Percentiles rank a stretch among this genome's conserved stretches.
These are phyloP conservation scores for Ditylenchus weischeri DNA, from an alignment of 2,888 invertebrate genomes.

Conservation along the genomic window DNA sequence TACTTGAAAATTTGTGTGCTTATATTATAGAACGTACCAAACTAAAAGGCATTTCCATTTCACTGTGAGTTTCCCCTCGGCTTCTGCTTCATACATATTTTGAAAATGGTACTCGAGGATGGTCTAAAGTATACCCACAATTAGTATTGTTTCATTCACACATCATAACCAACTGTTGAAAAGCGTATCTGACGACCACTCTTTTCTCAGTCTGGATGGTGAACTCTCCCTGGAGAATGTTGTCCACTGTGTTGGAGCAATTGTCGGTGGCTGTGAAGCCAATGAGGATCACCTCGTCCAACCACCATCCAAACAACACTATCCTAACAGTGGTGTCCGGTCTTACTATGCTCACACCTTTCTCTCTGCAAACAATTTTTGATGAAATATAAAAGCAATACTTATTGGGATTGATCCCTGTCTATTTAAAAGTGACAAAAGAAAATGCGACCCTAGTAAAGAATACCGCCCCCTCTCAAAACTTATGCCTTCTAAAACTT, in stretches of 20 bases:
- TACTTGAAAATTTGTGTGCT: no score
- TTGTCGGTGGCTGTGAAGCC: constrained; percentile 47
- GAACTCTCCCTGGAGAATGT: constrained; percentile 41
- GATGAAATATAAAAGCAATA: background rate
- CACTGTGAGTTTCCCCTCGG: constrained; percentile 31
- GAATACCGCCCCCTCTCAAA: no score
- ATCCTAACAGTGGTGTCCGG: constrained; percentile 42
- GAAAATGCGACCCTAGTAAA: no score
- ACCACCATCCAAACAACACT: constrained; percentile 50
- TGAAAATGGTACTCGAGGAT: constrained; percentile 33
- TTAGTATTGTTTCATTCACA: background rate
- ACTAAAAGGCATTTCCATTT: constrained; percentile 30
- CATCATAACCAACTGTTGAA: constrained; percentile 37
- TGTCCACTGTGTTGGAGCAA: constrained; percentile 43
- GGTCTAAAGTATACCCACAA: constrained; percentile 21
- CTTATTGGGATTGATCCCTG: background rate
- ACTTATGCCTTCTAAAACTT: no score
- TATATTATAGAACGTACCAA: constrained; percentile 18
- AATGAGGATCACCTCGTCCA: constrained; percentile 49
- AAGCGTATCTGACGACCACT: constrained; percentile 45
- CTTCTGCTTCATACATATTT: constrained; percentile 48
- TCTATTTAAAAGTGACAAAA: background rate
- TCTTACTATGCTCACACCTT: constrained; percentile 47
- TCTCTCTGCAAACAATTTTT: constrained; percentile 34
- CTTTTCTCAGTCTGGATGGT: constrained; percentile 50